These are phyloP conservation scores for Tetraneura akinire DNA, from an alignment of 1,140 invertebrate genomes.

Conservation along the genomic window DNA sequence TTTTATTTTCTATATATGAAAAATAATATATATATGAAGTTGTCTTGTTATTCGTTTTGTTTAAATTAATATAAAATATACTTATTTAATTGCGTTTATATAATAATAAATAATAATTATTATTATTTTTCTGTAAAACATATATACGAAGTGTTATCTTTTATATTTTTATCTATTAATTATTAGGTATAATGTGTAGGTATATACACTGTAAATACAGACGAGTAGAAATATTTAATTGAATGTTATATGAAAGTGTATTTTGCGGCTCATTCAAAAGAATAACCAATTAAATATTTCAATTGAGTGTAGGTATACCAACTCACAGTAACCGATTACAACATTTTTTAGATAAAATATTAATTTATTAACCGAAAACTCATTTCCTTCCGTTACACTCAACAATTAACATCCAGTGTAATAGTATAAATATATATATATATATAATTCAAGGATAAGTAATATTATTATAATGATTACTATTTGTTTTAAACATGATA, in stretches of 20 bases:
- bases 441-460: no score
- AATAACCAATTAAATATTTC: slow-evolving; percentile 25
- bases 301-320: background rate
- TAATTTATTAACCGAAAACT: slow-evolving; percentile 13
- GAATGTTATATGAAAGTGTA: slow-evolving; percentile 3
- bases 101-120: background rate
- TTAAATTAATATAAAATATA: no score
- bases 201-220: background rate
- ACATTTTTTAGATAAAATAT: background rate
- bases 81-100: no score
- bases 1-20: no score
- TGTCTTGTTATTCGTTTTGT: no score
- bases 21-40: no score
- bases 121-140: background rate
- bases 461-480: no score
- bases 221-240: slow-evolving; percentile 20
- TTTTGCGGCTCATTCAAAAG: slow-evolving; percentile 13
- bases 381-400: background rate
- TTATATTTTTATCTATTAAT: background rate
- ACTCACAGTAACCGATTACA: slow-evolving; percentile 30
- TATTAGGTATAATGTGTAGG: no score
- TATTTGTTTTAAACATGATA: no score
- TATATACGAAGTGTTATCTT: background rate
- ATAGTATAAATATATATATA: no score
- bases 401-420: no score